Base-by-base conservation (phyloP, 2,797 vertebrate genomes). In the Fistularia tabacaria region DNA sequence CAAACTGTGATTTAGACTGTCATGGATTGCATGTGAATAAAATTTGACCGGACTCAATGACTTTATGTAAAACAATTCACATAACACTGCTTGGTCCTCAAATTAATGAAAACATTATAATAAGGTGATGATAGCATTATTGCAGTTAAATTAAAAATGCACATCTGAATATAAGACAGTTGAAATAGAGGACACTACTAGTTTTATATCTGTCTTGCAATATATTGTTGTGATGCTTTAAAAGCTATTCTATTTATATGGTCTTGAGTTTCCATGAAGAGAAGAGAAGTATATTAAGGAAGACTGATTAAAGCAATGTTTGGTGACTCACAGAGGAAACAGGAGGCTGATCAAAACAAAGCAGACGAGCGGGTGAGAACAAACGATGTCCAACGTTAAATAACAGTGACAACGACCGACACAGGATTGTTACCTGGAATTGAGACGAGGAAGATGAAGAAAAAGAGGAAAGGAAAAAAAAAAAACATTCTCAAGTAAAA, bases 281-380 rank as follows among this genome's bases (percentile, higher is more conserved):
- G 70, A 8, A n/a, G 64, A 81, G 79, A 82, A 80, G 72, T 79
- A 81, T 83, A 71, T 70, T 81, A 80, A 77, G 81, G 84, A 81
- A 85, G 82, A 88, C 88, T 83, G 85, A 87, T 78, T 75, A 84
- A 76, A 75, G 77, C 66, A 81, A 36, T 45, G 85, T 69, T 85
- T 69, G 76, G 76, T 81, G 80, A 71, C 78, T 74, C 65, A 54
- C 58, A 12, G 53, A 68, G 58, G 73, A 70, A 72, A 74, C 69
- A 66, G 71, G 56, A 80, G 77, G 71, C 73, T 82, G 73, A 85
- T 82, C 73, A 77, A 84, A 87, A 83, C 79, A 82, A 84, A 85
- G 67, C 67, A 73, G 66, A 36, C 63, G 62, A 64, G 64, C 78
- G 78, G 78, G 81, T 85, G 5, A 64, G 72, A 72, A 57, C 71